Base-by-base conservation (phyloP, 2,797 vertebrate species). In the Amblyopsis hoosieri region DNA sequence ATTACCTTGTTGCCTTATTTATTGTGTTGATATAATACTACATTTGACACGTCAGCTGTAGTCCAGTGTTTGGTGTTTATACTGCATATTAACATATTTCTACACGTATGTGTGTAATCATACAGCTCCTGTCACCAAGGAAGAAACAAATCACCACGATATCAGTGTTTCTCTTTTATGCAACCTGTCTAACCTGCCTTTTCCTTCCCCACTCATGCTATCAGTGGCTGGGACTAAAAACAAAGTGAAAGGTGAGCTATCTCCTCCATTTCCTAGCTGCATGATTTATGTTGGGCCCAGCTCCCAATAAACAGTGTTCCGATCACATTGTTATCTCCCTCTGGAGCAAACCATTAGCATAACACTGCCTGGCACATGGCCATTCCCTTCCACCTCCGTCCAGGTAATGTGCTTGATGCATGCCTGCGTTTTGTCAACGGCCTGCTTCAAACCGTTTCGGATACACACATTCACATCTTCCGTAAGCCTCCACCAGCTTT, bases 211-310 rank as follows among this genome's bases (percentile, higher is more conserved):
- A 78, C 86, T 92, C 85, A 88, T 80, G 85, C 87, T 92, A 89
- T 91, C 95, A 98, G 97, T 95, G 88, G 94, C 94, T 91, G 96
- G 94, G 87, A 94, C 94, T 85, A 99, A 97, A 95, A 98, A 75
- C 94, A 98, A 95, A 97, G 84, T 78, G 71, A 98, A 95, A 98
- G 96, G 97, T 98, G 94, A 98, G 97, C 95, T 94, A 89, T 85
- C 87, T 87, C 89, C 78, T 92, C 84, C 69, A 73, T 92, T 89
- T 91, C 89, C 93, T 86, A 72, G 73, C 80, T 76, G 75, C 84
- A 83, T 92, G 92, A 91, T 91, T 92, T 88, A 91, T 93, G 86
- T 89, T 64, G 80, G 84, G 80, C 88, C 82, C 83, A 60, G 75
- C 79, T 87, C 76, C 78, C 84, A 91, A 87, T 91, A 91, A 91